A percentile compares a stretch with the other conserved stretches of the same genome.
phyloP scores from a whole-genome alignment of 1,140 invertebrate species.

The Drosophila seguyi region DNA sequence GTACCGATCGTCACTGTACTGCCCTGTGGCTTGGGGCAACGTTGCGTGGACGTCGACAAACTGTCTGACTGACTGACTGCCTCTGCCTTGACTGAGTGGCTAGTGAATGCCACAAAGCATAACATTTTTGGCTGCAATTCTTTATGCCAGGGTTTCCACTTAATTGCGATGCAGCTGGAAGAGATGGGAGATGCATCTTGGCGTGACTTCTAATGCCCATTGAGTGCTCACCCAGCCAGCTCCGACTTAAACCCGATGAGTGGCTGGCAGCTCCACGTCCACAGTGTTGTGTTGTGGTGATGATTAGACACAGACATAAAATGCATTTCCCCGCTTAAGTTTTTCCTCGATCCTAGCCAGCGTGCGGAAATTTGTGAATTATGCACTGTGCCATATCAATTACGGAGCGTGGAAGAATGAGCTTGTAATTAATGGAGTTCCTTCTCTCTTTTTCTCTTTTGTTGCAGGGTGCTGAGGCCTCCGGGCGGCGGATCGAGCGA shows the following conservation, averaged over 20 bases:
- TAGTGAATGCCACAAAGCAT: conserved; percentile 61
- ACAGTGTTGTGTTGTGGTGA: conserved; percentile 14
- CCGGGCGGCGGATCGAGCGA: conserved; percentile 87
- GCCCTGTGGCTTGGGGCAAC: conserved; percentile 27
- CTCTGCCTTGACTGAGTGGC: conserved; percentile 26
- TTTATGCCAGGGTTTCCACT: conserved; percentile 46
- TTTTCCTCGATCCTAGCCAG: conserved; percentile 10
- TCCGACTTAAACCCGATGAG: conserved; percentile 31
- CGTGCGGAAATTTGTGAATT: conserved; percentile 59
- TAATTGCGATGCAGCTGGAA: conserved; percentile 51
- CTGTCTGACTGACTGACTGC: conserved; percentile 23
- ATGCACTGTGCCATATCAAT: conserved; percentile 56
- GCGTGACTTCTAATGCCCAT: conserved; percentile 65
- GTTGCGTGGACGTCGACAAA: conserved; percentile 36
- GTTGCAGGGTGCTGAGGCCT: conserved; percentile 86
- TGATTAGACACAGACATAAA: conserved; percentile 65
- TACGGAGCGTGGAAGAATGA: conserved; percentile 39
- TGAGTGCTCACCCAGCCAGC: conserved; percentile 55
- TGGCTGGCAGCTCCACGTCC: conserved; percentile 2
- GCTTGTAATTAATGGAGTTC: conserved; percentile 46
- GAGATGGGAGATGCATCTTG: conserved; percentile 50
- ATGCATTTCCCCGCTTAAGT: conserved; percentile 45
- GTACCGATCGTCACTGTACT: conserved; percentile 24
- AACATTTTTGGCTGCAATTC: conserved; percentile 53
- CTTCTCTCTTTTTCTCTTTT: conserved; percentile 18